Base-by-base conservation (phyloP, 2,797 vertebrate genomes). In the Neomorphus geoffroyi region DNA sequence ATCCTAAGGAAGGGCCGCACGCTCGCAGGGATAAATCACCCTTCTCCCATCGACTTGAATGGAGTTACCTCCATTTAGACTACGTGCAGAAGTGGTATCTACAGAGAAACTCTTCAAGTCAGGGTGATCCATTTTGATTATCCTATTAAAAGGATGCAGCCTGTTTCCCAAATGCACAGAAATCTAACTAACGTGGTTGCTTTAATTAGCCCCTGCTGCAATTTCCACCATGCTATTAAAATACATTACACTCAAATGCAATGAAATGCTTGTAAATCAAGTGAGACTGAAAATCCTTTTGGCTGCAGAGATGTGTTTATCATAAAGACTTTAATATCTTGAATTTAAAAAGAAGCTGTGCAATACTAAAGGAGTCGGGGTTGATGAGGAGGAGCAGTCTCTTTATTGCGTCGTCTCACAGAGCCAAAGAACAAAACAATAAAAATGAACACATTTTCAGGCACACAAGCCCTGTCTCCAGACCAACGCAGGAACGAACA, bases 241-340 rank as follows among this genome's bases (percentile, higher is more conserved):
- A 92, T 93, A 94, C 3, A 10, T 85, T 90, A 37, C 61, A 66
- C 90, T 94, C 91, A 61, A 86, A 93, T 74, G 78, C 86, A 93
- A 93, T 95, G 94, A 96, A 96, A 92, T 92, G 93, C 93, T 80
- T 95, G 96, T 96, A 96, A 95, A 96, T 97, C 96, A 96, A 94
- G 90, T 18, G 88, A 96, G 96, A 94, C 94, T 96, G 88, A 96
- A 93, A 93, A 94, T 92, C 90, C 86, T 74, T 72, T 88, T 88
- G 90, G 88, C 88, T 77, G 83, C 77, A 75, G 92, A 43, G 94
- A 93, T 86, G 82, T 85, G 90, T 96, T 96, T 85, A 77, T 92
- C 83, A 80, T 21, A 67, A 92, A 87, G 91, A 67, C 73, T 88
- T 91, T 32, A 88, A 56, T 77, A 61, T 91, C 33, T 70, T 88